Conservation (phyloP, 2,113 vertebrate species). For the Ibidorhyncha struthersii region DNA sequence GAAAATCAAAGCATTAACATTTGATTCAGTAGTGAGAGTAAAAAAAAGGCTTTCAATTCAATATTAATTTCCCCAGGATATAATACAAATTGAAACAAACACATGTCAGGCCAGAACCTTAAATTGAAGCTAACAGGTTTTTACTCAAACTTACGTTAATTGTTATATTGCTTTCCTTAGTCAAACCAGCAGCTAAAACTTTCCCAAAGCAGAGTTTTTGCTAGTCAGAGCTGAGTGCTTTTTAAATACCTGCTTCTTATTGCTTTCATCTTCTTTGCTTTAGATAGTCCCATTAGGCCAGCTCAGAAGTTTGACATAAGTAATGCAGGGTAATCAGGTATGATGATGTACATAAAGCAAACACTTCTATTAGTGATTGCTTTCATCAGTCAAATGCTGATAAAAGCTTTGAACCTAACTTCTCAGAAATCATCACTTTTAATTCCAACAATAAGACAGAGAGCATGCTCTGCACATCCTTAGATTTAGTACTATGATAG, state of each 20-base stretch:
- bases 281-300: not conserved
- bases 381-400: not conserved
- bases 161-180: not conserved
- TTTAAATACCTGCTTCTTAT: not conserved
- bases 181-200: not conserved
- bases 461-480: rapidly evolving
- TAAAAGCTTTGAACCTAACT: not conserved
- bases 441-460: not conserved
- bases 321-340: not conserved
- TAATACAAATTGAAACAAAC: not conserved
- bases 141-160: not conserved
- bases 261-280: not conserved
- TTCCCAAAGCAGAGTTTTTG: not conserved
- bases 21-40: not conserved
- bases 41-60: not conserved
- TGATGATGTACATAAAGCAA: not conserved
- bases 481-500: not conserved
- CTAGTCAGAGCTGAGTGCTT: not conserved
- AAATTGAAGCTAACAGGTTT: not conserved
- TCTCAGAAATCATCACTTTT: not conserved
- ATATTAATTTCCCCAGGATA: not conserved
- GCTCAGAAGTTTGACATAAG: not conserved
- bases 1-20: not conserved
- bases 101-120: not conserved
- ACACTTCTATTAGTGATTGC: not conserved